phyloP scores from a whole-genome alignment of 2,888 invertebrate species.

The Eupelmus urozonus region DNA sequence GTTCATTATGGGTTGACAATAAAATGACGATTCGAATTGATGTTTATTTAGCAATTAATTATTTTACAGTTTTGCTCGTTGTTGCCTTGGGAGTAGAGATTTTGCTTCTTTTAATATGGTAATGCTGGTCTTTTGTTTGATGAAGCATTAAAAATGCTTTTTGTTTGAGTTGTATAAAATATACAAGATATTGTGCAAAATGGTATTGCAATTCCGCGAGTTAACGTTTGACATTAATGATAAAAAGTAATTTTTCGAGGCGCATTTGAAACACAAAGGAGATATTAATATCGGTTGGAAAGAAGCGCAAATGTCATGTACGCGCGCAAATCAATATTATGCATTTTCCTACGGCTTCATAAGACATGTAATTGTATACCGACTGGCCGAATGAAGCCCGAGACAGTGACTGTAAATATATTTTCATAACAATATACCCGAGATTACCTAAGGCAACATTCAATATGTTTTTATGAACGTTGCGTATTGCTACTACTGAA shows the following conservation, averaged over 20 bases:
- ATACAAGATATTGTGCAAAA: too few relatives aligned
- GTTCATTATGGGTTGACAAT: too few relatives aligned
- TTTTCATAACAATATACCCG: conserved; percentile 49
- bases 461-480: conserved; percentile 47
- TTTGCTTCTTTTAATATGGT: too few relatives aligned
- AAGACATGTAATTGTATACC: conserved; percentile 58
- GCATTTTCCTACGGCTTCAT: conserved; percentile 56
- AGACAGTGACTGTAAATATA: conserved; percentile 52
- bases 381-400: conserved; percentile 48
- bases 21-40: too few relatives aligned
- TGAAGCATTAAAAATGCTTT: too few relatives aligned
- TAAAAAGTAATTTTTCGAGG: conserved; percentile 13
- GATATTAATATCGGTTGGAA: conserved; percentile 51
- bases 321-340: conserved; percentile 58
- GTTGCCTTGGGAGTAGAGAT: too few relatives aligned
- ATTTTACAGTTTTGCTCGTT: too few relatives aligned
- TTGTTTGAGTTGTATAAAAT: too few relatives aligned
- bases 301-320: conserved; percentile 53
- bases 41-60: too few relatives aligned
- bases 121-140: too few relatives aligned
- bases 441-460: conserved; percentile 51
- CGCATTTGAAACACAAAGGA: conserved; percentile 1
- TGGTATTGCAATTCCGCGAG: too few relatives aligned
- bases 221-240: conserved; percentile 3
- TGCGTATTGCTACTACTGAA: conserved; percentile 11